Conservation (phyloP, 2,888 invertebrate species). For the Leptinotarsa peninsularis region DNA sequence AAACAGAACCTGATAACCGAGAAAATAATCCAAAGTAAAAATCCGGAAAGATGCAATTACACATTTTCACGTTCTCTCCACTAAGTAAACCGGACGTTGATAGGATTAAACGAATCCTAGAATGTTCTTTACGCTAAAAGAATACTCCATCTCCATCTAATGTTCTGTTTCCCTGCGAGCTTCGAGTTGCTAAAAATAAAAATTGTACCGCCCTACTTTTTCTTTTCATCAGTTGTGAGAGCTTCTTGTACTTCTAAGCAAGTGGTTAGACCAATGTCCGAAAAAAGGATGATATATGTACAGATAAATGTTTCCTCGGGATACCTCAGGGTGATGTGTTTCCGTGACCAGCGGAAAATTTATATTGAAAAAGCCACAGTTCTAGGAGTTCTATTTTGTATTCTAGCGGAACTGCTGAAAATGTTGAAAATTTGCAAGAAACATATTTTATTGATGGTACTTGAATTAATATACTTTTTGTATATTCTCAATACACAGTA, state of each 20-base stretch:
- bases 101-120: slow-evolving; percentile 4
- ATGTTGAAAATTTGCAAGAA: no score
- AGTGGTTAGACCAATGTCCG: neutral
- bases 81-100: slow-evolving; percentile 6
- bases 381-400: no score
- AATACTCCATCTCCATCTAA: neutral
- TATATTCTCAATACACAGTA: no score
- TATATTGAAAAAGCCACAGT: neutral
- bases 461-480: no score
- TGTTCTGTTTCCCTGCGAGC: neutral
- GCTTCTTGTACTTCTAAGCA: slow-evolving; percentile 21
- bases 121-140: neutral
- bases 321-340: neutral
- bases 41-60: neutral
- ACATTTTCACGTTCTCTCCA: slow-evolving; percentile 1
- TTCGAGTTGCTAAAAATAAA: slow-evolving; percentile 5
- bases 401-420: no score
- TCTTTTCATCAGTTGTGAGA: slow-evolving; percentile 14
- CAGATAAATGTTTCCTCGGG: neutral
- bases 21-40: neutral
- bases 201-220: slow-evolving; percentile 12
- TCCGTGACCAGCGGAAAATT: neutral
- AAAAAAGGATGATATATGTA: neutral
- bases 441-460: no score
- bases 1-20: neutral